These are phyloP conservation scores for Amphilophus citrinellus DNA, from an alignment of 2,113 vertebrate genomes.

Conservation along the genomic window DNA sequence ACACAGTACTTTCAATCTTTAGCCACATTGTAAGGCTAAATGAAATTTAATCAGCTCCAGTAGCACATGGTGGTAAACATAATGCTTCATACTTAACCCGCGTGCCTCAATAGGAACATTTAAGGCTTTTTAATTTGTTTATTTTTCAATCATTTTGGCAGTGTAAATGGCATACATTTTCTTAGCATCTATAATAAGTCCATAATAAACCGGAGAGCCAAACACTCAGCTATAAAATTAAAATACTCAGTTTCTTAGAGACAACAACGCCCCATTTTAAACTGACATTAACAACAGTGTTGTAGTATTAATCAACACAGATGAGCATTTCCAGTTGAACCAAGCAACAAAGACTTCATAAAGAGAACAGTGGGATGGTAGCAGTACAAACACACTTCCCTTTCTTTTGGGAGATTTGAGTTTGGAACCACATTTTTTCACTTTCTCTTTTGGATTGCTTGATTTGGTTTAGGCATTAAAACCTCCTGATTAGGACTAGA, in stretches of 20 bases:
- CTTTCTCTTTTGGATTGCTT: too few relatives aligned
- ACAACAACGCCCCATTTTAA: not conserved
- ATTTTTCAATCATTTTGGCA: not conserved
- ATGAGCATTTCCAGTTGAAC: not conserved
- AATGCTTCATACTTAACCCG: constrained; percentile 24
- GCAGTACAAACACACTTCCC: not conserved
- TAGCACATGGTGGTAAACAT: constrained; percentile 29
- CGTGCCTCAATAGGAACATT: not conserved
- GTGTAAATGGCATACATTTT: not conserved
- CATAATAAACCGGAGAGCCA: not conserved
- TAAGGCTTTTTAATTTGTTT: not conserved
- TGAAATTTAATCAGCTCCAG: constrained; percentile 31
- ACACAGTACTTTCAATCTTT: constrained; percentile 29
- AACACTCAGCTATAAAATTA: constrained; percentile 2
- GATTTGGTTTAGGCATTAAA: too few relatives aligned
- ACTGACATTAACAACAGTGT: not conserved
- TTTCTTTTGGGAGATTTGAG: not conserved
- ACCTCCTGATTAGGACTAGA: too few relatives aligned
- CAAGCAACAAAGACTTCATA: not conserved
- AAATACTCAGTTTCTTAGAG: not conserved
- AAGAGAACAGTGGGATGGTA: not conserved
- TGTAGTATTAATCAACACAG: not conserved
- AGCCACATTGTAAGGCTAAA: constrained; percentile 1
- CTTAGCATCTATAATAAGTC: not conserved
- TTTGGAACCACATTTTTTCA: not conserved